phyloP scores from a whole-genome alignment of 2,113 vertebrate genomes.

The Toxotes jaculatrix region DNA sequence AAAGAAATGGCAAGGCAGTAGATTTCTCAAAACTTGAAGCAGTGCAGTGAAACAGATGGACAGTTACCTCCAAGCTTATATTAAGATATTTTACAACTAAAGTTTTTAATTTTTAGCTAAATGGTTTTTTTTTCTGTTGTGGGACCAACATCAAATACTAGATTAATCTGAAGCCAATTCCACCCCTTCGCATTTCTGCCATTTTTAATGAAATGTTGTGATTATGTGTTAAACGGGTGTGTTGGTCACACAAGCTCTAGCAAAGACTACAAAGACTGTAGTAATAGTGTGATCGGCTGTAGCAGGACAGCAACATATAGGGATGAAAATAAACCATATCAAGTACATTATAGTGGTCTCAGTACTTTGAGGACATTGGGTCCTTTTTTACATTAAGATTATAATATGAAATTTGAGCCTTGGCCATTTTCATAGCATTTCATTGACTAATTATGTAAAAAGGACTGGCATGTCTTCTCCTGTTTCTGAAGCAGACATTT shows the following conservation, averaged over 20 bases:
- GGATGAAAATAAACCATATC: background rate
- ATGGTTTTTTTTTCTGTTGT: background rate
- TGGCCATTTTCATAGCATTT: background rate
- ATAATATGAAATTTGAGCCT: background rate
- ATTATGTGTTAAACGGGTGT: background rate
- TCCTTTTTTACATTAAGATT: background rate
- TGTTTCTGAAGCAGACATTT: background rate
- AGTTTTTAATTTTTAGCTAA: too few relatives aligned
- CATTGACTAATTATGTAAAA: background rate
- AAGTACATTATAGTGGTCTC: background rate
- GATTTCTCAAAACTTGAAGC: background rate
- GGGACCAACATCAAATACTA: background rate
- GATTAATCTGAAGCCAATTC: background rate
- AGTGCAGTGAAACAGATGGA: background rate
- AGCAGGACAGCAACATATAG: background rate
- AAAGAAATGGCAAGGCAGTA: background rate
- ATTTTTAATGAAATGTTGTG: too few relatives aligned
- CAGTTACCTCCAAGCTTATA: too few relatives aligned
- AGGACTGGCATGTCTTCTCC: constrained; percentile 34
- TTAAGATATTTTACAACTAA: too few relatives aligned
- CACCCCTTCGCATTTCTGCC: background rate
- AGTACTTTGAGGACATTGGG: background rate
- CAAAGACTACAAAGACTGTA: background rate
- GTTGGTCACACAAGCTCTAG: background rate
- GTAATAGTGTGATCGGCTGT: background rate